These are phyloP conservation scores for Hypena proboscidalis DNA, from an alignment of 2,888 invertebrate species.

Conservation along the genomic window DNA sequence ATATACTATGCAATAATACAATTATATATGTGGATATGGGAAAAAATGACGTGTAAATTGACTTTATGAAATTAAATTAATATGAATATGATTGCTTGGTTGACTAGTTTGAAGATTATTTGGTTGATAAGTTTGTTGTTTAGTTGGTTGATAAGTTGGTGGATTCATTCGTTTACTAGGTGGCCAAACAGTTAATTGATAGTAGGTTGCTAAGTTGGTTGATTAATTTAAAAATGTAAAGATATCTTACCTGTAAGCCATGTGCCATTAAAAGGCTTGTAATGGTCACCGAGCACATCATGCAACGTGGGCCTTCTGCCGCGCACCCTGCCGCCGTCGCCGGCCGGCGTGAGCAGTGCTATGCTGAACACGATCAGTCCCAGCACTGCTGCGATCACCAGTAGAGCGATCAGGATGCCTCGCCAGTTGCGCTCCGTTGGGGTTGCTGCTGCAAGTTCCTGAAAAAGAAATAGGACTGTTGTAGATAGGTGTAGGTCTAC, in stretches of 20 bases:
- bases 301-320: constrained; percentile 89
- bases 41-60: too few relatives aligned
- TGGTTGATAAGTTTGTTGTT: too few relatives aligned
- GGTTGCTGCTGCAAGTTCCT: constrained; percentile 95
- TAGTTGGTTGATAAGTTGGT: too few relatives aligned
- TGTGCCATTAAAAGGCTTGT: constrained; percentile 89
- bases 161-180: too few relatives aligned
- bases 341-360: constrained; percentile 93
- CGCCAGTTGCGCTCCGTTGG: constrained; percentile 97
- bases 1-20: too few relatives aligned
- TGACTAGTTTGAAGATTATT: too few relatives aligned
- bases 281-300: constrained; percentile 86
- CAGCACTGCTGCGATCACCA: constrained; percentile 95
- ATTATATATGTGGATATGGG: too few relatives aligned
- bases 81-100: too few relatives aligned
- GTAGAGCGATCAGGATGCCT: constrained; percentile 95
- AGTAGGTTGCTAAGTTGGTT: too few relatives aligned
- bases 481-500: background rate
- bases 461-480: constrained; percentile 32
- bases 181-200: too few relatives aligned
- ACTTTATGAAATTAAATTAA: too few relatives aligned
- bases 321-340: constrained; percentile 88
- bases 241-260: constrained; percentile 69
- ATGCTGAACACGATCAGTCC: constrained; percentile 96
- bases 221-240: background rate